Evolutionary conservation across 2,888 invertebrate genomes (phyloP), one percentile per base, ranked within the genome.

Genomic region (Meteorus cinctellus): DNA sequence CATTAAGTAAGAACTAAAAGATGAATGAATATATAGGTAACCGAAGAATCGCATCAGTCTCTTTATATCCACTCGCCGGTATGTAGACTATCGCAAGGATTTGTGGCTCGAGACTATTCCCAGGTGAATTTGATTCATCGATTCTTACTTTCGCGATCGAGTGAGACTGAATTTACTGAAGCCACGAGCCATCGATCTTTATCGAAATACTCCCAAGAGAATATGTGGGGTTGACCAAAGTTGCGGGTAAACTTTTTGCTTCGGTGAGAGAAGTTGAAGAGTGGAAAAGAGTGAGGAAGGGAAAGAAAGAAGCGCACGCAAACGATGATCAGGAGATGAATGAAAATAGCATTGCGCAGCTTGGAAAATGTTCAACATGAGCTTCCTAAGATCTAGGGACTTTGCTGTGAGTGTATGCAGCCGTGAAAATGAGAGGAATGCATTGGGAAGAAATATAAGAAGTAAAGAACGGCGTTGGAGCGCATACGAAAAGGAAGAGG

Each of bases 331-430:
- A 48, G 29, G 19, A 8, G 19, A 19, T 8, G 19, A 19, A 55
- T 8, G 19, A 19, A 24, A 60, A 51, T 34, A 66, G 62, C 45
- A 4, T 24, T 41, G 70, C 31, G 63, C 34, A 60, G 67, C 45
- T 73, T 70, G 63, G 77, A 78, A 83, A 83, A 82, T 81, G 81
- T 82, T 80, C 81, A 80, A 77, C 79, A 77, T 67, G n/a, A 68
- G 70, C 62, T 74, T 69, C 41, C 55, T 55, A 60, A 79, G 72
- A 77, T 77, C 51, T 77, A 74, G 75, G 65, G 80, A 82, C 81
- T 82, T 82, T 82, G 78, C 78, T 16, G 65, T 65, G 41, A 45
- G 19, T 48, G 60, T 70, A 48, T 68, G 65, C 62, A 70, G 72
- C 68, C 74, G 41, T 72, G 67, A 75, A 76, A 76, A 63, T 67